Evolutionary conservation across 2,888 invertebrate species (phyloP).

Genomic region (Sesia apiformis): DNA sequence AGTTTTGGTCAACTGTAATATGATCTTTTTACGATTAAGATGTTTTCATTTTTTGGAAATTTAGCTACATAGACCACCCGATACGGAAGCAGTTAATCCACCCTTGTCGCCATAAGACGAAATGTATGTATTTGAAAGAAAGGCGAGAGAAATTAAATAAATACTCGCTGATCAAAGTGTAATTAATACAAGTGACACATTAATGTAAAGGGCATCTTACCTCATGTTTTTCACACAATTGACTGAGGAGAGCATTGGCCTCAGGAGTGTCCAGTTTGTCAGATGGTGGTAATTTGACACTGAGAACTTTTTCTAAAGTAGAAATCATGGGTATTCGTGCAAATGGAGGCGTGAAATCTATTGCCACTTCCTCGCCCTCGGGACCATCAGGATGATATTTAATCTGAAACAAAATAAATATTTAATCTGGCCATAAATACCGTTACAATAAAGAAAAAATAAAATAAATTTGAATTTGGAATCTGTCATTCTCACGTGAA

Average conservation of each 20-base stretch:
- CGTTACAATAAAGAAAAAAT: not conserved
- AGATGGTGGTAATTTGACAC: slow-evolving; percentile 82
- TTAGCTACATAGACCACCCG: too few relatives aligned
- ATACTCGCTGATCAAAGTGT: too few relatives aligned
- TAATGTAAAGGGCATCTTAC: slow-evolving; percentile 19
- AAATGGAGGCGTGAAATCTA: slow-evolving; percentile 99
- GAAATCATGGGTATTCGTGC: slow-evolving; percentile 92
- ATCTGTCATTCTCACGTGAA: too few relatives aligned
- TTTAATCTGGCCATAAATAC: not conserved
- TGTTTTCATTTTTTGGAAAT: too few relatives aligned
- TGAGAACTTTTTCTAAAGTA: slow-evolving; percentile 87
- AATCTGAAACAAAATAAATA: slow-evolving; percentile 37
- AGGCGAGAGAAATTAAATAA: too few relatives aligned
- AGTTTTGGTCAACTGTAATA: too few relatives aligned
- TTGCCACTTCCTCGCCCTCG: slow-evolving; percentile 85
- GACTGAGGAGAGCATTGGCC: slow-evolving; percentile 84
- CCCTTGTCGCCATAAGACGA: too few relatives aligned
- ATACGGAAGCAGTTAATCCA: too few relatives aligned
- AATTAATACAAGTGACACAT: too few relatives aligned
- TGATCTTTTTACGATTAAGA: too few relatives aligned
- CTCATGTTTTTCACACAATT: slow-evolving; percentile 84
- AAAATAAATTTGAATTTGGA: too few relatives aligned
- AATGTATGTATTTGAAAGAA: too few relatives aligned
- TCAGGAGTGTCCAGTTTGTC: slow-evolving; percentile 79
- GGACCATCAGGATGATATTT: slow-evolving; percentile 94